Base-by-base conservation (phyloP, 2,113 vertebrate species). In the Chamaetylas fuelleborni region DNA sequence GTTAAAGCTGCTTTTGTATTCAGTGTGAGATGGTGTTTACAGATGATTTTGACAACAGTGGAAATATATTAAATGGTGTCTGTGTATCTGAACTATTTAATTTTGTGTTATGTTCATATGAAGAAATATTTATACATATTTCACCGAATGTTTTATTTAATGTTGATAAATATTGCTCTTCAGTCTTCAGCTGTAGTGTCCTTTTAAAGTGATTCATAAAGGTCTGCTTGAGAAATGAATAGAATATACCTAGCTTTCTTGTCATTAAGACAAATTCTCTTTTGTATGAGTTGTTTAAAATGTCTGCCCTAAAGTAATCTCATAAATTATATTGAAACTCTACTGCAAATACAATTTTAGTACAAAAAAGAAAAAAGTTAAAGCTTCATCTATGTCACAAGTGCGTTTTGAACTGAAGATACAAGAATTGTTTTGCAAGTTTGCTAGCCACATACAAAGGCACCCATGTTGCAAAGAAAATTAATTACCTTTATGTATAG, bases 21-120 rank as follows among this genome's bases (percentile, higher is more conserved):
- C 97, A 97, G 97, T 98, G 98, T 99, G 98, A 98, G 98, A 98
- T 98, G 98, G 98, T 99, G 98, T 99, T 99, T 99, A 98, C 98
- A 98, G 97, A 93, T 97, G 97, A 98, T 98, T 98, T 98, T 98
- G 97, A 98, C 98, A 96, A 97, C 97, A 98, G 98, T 98, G 98
- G 98, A 97, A 90, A 95, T 98, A 98, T 98, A 98, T 97, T 98
- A 98, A 97, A 98, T 98, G 98, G 98, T 98, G 98, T 98, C 98
- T 98, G 97, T 98, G 98, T 98, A 98, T 98, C 98, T 98, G 97
- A 98, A 92, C 96, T 98, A 97, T 98, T 98, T 98, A 98, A 98
- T 98, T 98, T 97, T 81, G 93, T 98, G 98, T 98, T 98, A 96
- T 98, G 98, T 98, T 98, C 97, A 97, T 98, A 98, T 98, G 98